These are phyloP conservation scores for Plebejus anna DNA, from an alignment of 2,888 invertebrate genomes.

Conservation along the genomic window DNA sequence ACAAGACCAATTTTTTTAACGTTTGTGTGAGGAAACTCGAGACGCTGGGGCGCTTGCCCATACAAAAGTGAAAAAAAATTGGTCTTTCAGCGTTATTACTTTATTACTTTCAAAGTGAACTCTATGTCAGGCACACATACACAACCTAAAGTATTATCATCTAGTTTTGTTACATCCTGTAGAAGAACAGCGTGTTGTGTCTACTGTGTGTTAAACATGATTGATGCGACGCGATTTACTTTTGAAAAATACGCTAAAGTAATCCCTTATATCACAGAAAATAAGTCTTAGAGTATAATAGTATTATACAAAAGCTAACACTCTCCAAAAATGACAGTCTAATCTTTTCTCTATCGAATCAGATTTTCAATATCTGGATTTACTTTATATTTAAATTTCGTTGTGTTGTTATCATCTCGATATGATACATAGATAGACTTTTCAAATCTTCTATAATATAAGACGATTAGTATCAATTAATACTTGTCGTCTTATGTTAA, in stretches of 20 bases:
- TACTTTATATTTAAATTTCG: background rate
- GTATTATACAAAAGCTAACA: background rate
- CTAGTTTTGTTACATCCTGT: too few species aligned
- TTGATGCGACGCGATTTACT: background rate
- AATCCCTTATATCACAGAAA: conserved; percentile 3
- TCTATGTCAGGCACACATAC: too few species aligned
- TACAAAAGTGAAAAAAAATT: too few species aligned
- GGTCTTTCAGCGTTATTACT: too few species aligned
- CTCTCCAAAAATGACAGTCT: background rate
- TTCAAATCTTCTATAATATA: background rate
- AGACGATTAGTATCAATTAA: too few species aligned
- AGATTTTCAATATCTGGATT: background rate
- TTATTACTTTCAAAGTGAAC: too few species aligned
- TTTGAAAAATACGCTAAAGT: background rate
- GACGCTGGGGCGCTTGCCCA: too few species aligned
- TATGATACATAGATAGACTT: too few species aligned
- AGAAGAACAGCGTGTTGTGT: conserved; percentile 3
- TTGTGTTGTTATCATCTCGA: background rate
- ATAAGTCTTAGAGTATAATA: background rate
- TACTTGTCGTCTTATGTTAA: too few species aligned
- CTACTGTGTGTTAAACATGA: conserved; percentile 1
- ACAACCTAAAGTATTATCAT: too few species aligned
- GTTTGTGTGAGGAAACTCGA: too few species aligned
- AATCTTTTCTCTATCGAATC: background rate
- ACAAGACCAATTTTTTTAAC: too few species aligned